A percentile compares a stretch with the other conserved stretches of the same genome.
Evolutionary conservation across 2,888 invertebrate species (phyloP).

Genomic region (Nysson spinosus): DNA sequence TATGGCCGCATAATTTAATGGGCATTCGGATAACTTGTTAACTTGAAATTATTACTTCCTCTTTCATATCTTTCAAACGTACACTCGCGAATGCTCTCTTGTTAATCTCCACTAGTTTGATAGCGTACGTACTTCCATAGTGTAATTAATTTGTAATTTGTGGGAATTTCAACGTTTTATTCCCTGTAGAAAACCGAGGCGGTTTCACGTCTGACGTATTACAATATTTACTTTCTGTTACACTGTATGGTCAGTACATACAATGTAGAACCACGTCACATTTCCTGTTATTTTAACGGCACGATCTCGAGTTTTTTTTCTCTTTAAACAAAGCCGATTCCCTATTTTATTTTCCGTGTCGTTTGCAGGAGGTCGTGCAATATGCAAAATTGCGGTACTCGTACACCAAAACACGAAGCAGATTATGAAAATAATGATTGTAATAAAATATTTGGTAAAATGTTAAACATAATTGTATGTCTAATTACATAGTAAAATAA

Average conservation of each 20-base stretch:
- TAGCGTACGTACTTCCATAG: conserved; percentile 1
- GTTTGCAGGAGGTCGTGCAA: no score
- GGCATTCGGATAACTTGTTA: conserved; percentile 10
- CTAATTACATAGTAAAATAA: no score
- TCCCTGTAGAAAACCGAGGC: conserved; percentile 29
- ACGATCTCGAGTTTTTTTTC: conserved; percentile 12
- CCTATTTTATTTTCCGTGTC: neutral
- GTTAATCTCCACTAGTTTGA: conserved; percentile 30
- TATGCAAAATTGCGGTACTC: no score
- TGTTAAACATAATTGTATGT: no score
- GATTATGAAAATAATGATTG: no score
- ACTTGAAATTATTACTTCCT: conserved; percentile 18
- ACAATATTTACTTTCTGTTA: conserved; percentile 41
- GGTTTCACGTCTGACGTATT: conserved; percentile 23
- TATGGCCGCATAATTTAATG: neutral
- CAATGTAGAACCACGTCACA: conserved; percentile 11
- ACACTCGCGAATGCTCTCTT: conserved; percentile 6
- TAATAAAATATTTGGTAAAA: no score
- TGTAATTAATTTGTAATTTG: conserved; percentile 50
- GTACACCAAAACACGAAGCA: no score
- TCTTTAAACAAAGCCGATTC: conserved; percentile 13
- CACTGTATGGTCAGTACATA: conserved; percentile 36
- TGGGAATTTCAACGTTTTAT: conserved; percentile 35
- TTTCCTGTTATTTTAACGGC: conserved; percentile 28
- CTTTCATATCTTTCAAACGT: conserved; percentile 22